Evolutionary conservation across 2,888 invertebrate species (phyloP).

Genomic region (Actias luna): DNA sequence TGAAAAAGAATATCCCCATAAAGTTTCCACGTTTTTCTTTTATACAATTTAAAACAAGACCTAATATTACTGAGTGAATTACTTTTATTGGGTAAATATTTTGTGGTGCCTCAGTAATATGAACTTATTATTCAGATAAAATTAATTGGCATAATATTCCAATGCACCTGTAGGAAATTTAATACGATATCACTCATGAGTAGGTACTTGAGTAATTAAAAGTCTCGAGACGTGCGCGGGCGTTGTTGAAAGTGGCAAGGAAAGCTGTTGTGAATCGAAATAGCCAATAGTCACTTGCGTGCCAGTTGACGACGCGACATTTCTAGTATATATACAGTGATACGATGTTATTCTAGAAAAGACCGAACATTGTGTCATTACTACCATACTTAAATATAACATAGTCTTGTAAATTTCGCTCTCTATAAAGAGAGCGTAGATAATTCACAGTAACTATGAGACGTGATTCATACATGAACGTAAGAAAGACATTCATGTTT

Average conservation of each 20-base stretch:
- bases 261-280: slow-evolving; percentile 67
- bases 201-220: slow-evolving; percentile 64
- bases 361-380: slow-evolving; percentile 8
- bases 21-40: no score
- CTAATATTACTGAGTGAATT: no score
- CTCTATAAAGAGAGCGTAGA: not conserved
- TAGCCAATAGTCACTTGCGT: slow-evolving; percentile 66
- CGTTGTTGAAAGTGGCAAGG: slow-evolving; percentile 71
- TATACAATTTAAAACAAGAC: no score
- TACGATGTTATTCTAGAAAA: slow-evolving; percentile 12
- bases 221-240: slow-evolving; percentile 59
- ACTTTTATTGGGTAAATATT: no score
- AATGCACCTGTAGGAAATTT: not conserved
- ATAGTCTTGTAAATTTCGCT: not conserved
- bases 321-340: slow-evolving; percentile 28
- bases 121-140: no score
- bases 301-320: slow-evolving; percentile 37
- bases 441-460: not conserved
- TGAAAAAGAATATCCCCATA: no score
- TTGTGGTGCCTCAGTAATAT: no score
- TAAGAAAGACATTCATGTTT: no score
- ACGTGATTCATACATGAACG: not conserved
- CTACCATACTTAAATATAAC: not conserved
- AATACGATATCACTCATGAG: slow-evolving; percentile 35
- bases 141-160: not conserved